Conservation (phyloP, 2,888 invertebrate genomes). For the Erynnis tages region DNA sequence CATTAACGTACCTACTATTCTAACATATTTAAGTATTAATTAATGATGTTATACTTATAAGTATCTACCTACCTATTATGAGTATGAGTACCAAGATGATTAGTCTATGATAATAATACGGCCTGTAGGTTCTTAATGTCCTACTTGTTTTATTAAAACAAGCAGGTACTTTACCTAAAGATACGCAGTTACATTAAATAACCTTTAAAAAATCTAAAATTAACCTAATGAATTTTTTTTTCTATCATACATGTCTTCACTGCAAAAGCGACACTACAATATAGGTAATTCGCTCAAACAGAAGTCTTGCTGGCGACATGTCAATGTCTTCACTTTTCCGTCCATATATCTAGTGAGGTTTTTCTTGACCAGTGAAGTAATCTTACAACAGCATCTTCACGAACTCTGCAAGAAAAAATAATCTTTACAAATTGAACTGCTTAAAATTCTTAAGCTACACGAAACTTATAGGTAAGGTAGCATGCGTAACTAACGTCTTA, state of each 20-base stretch:
- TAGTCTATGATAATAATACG: conserved; percentile 22
- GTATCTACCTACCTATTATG: too few species aligned
- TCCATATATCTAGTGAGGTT: conserved; percentile 64
- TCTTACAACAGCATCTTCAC: conserved; percentile 81
- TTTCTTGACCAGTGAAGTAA: conserved; percentile 45
- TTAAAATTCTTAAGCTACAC: too few species aligned
- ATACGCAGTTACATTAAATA: conserved; percentile 14
- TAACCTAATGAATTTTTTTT: conserved; percentile 28
- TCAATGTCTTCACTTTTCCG: conserved; percentile 35
- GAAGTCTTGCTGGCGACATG: conserved; percentile 3
- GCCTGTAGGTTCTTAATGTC: conserved; percentile 9
- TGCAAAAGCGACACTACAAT: conserved; percentile 2
- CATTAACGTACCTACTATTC: too few species aligned
- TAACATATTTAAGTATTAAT: too few species aligned
- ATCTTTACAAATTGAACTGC: not conserved
- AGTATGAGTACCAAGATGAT: too few species aligned
- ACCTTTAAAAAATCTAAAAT: conserved; percentile 31
- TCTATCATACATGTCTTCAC: conserved; percentile 20
- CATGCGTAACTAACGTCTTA: too few species aligned
- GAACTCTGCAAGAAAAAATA: conserved; percentile 74
- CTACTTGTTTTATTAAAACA: conserved; percentile 21
- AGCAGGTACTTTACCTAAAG: not conserved
- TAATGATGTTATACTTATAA: not conserved
- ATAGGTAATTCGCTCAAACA: not conserved
- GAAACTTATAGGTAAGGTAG: too few species aligned